Evolutionary conservation across 2,113 vertebrate genomes (phyloP), one percentile per base, ranked within the genome.

Genomic region (Craseonycteris thonglongyai): DNA sequence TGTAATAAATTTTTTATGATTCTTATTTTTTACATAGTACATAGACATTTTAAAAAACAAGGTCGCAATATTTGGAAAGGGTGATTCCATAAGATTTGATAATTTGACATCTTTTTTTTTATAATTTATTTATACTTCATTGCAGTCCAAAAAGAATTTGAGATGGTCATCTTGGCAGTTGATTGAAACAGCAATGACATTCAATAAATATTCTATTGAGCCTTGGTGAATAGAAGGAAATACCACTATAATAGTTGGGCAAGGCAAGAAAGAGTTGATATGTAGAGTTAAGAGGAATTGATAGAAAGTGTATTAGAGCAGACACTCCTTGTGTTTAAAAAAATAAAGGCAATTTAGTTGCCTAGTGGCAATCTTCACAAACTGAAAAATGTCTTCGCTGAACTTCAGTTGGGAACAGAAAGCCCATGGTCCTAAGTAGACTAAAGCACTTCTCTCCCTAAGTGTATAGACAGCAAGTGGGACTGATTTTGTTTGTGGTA

Each of bases 231-330:
- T 40, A 13, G 10, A 93, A 75, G 24, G 7, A 86, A 93, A 94
- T 49, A 22, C 12, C 59, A 82, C 59, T 68, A 22, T 0, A 58
- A 19, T 24, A 54, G 1, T 38, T 85, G 24, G 56, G 6, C 19
- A 87, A 90, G 40, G 92, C 33, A 76, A 49, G 38, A 66, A 65
- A 54, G 45, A 82, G 68, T 71, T 95, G 56, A 79, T 82, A 72
- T 85, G 88, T 59, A 81, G 75, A 90, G 79, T 92, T 81, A 72
- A 78, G 28, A 75, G 42, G 82, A 75, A 59, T 40, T 80, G 89
- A 79, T 40, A 66, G 47, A 58, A 82, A 87, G 40, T 42, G 61
- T 87, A 76, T 66, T 54, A 89, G 15, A 83, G 58, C 15, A 51
- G 59, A 40, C 7, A 18, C 2, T 74, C 75, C 69, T 49, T 80